These are phyloP conservation scores for Meloe dianella DNA, from an alignment of 2,888 invertebrate genomes.

Conservation along the genomic window DNA sequence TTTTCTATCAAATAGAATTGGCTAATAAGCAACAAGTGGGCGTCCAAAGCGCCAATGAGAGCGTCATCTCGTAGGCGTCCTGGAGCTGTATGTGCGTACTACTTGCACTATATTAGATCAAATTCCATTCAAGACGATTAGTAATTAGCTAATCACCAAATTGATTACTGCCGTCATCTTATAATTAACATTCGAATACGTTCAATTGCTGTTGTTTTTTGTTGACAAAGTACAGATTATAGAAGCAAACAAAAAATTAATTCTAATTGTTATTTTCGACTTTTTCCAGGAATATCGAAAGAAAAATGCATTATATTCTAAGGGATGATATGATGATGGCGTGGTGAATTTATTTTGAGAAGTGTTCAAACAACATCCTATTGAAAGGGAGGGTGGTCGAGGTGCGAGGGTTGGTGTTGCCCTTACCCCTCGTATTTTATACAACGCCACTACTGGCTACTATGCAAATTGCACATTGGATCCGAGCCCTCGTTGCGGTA, in stretches of 20 bases:
- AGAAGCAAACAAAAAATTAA: too few species aligned
- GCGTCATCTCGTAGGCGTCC: constrained; percentile 39
- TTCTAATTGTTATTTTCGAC: constrained; percentile 18
- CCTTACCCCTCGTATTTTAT: constrained; percentile 60
- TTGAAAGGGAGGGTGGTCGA: constrained; percentile 41
- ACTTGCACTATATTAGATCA: constrained; percentile 42
- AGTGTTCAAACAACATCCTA: constrained; percentile 20
- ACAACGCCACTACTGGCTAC: constrained; percentile 71
- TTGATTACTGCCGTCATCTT: constrained; percentile 28
- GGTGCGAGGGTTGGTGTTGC: constrained; percentile 51
- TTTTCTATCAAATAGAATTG: constrained; percentile 31
- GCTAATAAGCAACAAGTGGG: constrained; percentile 42
- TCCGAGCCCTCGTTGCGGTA: constrained; percentile 79
- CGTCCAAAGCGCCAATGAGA: constrained; percentile 42
- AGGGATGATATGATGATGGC: constrained; percentile 16
- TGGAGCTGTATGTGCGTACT: constrained; percentile 34
- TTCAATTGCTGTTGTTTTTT: too few species aligned
- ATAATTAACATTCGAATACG: not conserved
- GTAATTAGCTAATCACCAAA: constrained; percentile 37
- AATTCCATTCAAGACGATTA: constrained; percentile 38
- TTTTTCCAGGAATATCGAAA: constrained; percentile 22
- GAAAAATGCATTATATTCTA: not conserved
- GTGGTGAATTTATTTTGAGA: not conserved
- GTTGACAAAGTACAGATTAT: too few species aligned
- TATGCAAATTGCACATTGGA: constrained; percentile 79